Conservation (phyloP, 1,140 invertebrate genomes). For the Penaeus chinensis region DNA sequence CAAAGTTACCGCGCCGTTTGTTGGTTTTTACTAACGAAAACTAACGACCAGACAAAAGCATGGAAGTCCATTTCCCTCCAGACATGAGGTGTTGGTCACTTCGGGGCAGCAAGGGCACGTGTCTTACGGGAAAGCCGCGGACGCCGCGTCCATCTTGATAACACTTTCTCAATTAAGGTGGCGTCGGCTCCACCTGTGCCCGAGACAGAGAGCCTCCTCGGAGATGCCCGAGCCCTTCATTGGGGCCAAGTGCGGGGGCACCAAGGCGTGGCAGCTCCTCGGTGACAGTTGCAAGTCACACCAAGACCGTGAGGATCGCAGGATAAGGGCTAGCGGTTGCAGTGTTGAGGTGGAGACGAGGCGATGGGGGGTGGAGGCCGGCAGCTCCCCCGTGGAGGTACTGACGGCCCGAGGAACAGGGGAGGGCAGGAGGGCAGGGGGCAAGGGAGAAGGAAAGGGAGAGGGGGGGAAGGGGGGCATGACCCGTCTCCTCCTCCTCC, state of each 20-base stretch:
- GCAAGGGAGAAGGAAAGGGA: background rate
- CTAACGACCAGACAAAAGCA: conserved; percentile 61
- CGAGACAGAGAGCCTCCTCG: background rate
- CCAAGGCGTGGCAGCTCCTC: background rate
- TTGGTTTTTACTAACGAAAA: conserved; percentile 63
- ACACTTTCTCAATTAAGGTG: conserved; percentile 61
- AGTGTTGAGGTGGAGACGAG: conserved; percentile 50
- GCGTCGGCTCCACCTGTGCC: conserved; percentile 25
- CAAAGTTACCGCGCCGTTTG: conserved; percentile 61
- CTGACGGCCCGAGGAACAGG: conserved; percentile 37
- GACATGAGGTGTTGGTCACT: conserved; percentile 47
- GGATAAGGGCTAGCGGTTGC: conserved; percentile 38
- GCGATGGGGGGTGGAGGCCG: conserved; percentile 27
- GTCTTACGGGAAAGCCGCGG: conserved; percentile 33
- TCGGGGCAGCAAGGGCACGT: conserved; percentile 52
- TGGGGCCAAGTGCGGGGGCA: background rate
- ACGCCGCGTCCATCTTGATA: conserved; percentile 55
- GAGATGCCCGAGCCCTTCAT: background rate
- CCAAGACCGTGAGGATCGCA: conserved; percentile 19
- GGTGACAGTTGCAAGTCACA: conserved; percentile 47
- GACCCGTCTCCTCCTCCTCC: background rate
- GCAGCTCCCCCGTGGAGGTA: conserved; percentile 41
- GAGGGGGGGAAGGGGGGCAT: background rate
- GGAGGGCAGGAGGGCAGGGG: background rate
- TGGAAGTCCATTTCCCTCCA: conserved; percentile 58